These are phyloP conservation scores for Drosophila seguyi DNA, from an alignment of 1,140 invertebrate species.

Conservation along the genomic window DNA sequence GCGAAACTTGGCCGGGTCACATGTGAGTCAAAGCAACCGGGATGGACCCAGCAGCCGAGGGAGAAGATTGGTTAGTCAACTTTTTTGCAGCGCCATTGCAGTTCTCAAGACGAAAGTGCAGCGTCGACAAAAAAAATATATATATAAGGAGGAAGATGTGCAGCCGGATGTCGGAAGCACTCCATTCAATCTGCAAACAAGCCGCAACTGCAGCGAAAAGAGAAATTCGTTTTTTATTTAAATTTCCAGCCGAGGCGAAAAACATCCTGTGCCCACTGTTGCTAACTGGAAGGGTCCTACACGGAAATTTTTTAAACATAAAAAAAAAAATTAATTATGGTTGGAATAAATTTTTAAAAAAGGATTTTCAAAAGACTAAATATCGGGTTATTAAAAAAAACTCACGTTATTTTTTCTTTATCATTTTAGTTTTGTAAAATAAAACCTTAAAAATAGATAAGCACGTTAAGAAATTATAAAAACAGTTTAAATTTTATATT, in stretches of 20 bases:
- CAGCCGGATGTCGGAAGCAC: slow-evolving; percentile 76
- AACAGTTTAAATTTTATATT: too few relatives aligned
- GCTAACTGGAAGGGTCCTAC: not conserved
- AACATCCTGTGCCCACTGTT: slow-evolving; percentile 50
- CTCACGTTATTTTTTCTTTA: too few relatives aligned
- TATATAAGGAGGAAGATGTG: slow-evolving; percentile 2
- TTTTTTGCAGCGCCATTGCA: slow-evolving; percentile 55
- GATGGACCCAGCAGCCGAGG: slow-evolving; percentile 8
- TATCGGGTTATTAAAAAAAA: too few relatives aligned
- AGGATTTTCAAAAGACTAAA: too few relatives aligned
- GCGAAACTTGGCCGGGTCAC: slow-evolving; percentile 49
- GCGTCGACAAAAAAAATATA: slow-evolving; percentile 52
- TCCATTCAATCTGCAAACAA: slow-evolving; percentile 83
- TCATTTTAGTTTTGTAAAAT: too few relatives aligned
- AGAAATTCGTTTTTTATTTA: slow-evolving; percentile 81
- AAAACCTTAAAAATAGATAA: too few relatives aligned
- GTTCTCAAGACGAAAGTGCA: slow-evolving; percentile 75
- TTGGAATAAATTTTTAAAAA: too few relatives aligned
- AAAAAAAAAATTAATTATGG: too few relatives aligned
- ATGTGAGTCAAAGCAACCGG: slow-evolving; percentile 62
- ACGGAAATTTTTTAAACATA: not conserved
- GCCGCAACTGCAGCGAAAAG: slow-evolving; percentile 60
- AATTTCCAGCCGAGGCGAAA: slow-evolving; percentile 61
- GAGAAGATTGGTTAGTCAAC: slow-evolving; percentile 53
- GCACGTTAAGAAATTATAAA: too few relatives aligned